Evolutionary conservation across 2,888 invertebrate species (phyloP).

Genomic region (Aspidiotus rigidus): DNA sequence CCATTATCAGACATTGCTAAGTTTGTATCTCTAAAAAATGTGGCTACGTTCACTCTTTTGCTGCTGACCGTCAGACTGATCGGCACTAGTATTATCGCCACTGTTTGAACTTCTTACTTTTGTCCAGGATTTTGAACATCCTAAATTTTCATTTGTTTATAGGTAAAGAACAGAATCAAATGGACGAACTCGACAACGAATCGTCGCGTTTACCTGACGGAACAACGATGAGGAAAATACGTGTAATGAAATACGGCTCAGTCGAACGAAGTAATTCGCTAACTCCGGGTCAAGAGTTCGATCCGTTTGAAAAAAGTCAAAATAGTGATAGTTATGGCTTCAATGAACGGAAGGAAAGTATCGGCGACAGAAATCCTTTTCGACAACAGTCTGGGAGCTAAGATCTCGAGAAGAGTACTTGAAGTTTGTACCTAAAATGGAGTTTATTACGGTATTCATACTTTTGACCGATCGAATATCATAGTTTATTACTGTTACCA

Average conservation of each 20-base stretch:
- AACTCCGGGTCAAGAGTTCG: conserved; percentile 40
- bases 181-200: conserved; percentile 50
- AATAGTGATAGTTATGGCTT: conserved; percentile 52
- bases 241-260: conserved; percentile 48
- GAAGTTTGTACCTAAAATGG: neutral
- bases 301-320: conserved; percentile 55
- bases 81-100: neutral
- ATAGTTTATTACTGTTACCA: neutral
- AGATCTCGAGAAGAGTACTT: neutral
- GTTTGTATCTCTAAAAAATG: no score
- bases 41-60: no score
- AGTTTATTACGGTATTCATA: neutral
- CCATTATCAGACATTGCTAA: no score
- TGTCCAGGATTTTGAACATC: neutral
- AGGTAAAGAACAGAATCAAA: conserved; percentile 41
- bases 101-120: neutral
- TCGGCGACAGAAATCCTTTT: conserved; percentile 30
- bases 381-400: conserved; percentile 3
- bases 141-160: neutral
- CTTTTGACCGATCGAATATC: neutral
- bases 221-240: conserved; percentile 47
- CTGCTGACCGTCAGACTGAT: no score
- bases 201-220: conserved; percentile 15
- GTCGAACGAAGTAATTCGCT: conserved; percentile 50
- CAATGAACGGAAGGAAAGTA: conserved; percentile 43